A percentile compares a stretch with the other conserved stretches of the same genome.
Conservation (phyloP, 2,888 invertebrate genomes). For the Phasia obesa region DNA sequence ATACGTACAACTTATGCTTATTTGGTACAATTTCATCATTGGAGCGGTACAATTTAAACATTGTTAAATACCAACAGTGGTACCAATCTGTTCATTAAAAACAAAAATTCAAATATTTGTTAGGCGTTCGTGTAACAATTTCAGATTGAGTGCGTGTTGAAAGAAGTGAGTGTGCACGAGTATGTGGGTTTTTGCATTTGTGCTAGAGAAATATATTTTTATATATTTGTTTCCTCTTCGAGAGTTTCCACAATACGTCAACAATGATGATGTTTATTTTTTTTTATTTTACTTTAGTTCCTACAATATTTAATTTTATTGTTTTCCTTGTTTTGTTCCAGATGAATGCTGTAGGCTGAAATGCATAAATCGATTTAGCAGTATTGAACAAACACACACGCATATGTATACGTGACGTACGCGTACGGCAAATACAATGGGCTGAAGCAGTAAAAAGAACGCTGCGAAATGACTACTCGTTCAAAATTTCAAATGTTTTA, state of each 20-base stretch:
- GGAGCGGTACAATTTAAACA: too few species aligned
- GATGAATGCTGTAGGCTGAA: neutral
- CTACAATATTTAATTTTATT: slow-evolving; percentile 6
- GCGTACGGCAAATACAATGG: neutral
- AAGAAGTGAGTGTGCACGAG: too few species aligned
- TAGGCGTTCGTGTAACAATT: neutral
- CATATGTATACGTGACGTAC: neutral
- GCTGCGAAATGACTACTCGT: neutral
- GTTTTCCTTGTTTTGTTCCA: slow-evolving; percentile 5
- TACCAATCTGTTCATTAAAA: neutral
- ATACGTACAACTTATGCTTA: too few species aligned
- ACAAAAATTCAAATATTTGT: neutral
- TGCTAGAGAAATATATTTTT: neutral
- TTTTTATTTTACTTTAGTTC: slow-evolving; percentile 14
- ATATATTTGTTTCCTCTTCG: slow-evolving; percentile 33
- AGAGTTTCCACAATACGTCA: slow-evolving; percentile 4
- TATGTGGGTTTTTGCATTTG: neutral
- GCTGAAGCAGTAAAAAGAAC: neutral
- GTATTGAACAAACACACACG: neutral
- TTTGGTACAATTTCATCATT: too few species aligned
- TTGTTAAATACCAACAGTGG: too few species aligned
- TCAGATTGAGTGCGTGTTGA: neutral
- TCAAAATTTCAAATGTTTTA: too few species aligned
- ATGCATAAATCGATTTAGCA: neutral
- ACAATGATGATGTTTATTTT: neutral